A percentile compares a stretch with the other conserved stretches of the same genome.
Evolutionary conservation across 1,140 invertebrate species (phyloP).

Genomic region (Eriosoma lanigerum): DNA sequence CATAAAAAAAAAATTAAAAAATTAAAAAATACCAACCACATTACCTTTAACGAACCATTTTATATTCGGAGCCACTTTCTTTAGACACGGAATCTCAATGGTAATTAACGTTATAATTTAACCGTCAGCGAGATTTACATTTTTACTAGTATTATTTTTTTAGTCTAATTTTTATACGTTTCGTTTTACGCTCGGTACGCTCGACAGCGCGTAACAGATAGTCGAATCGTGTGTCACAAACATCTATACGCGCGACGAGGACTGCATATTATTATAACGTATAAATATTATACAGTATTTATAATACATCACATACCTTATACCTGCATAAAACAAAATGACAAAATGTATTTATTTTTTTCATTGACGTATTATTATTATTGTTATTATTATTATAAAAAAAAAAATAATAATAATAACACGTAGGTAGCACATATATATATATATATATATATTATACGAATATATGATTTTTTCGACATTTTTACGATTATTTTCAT

Average conservation of each 20-base stretch:
- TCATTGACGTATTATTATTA: conserved; percentile 28
- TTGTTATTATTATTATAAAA: too few relatives aligned
- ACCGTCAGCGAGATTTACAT: conserved; percentile 15
- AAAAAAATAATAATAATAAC: conserved; percentile 16
- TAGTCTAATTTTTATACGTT: conserved; percentile 31
- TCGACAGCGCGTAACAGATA: conserved; percentile 49
- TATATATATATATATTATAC: too few relatives aligned
- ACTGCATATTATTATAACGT: background rate
- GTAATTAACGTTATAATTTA: conserved; percentile 45
- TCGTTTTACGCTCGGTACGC: conserved; percentile 38
- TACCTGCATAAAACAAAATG: background rate
- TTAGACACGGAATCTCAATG: conserved; percentile 30
- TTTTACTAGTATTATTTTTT: conserved; percentile 36
- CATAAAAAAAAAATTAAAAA: too few relatives aligned
- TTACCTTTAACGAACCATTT: conserved; percentile 41
- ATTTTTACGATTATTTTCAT: conserved; percentile 41
- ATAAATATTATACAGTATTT: background rate
- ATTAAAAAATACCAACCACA: background rate
- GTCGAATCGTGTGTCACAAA: conserved; percentile 38
- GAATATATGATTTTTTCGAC: conserved; percentile 33
- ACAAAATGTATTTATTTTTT: conserved; percentile 26
- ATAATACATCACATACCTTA: background rate
- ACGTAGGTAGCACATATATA: too few relatives aligned
- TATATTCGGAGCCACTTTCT: conserved; percentile 32
- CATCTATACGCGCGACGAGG: background rate